phyloP scores from a whole-genome alignment of 1,140 invertebrate genomes.

The Eumaeus atala region DNA sequence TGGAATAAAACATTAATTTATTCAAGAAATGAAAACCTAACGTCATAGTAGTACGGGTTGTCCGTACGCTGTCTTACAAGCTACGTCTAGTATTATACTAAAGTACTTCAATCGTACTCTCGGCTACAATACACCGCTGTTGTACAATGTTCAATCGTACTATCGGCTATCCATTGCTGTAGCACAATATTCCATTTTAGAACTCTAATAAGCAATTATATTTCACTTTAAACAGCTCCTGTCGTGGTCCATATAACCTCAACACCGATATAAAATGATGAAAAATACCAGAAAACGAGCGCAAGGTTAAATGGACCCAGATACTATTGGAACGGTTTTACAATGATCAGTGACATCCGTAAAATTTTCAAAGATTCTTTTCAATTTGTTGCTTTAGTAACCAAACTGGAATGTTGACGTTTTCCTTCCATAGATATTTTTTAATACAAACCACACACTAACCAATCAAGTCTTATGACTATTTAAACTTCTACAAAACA shows the following conservation, averaged over 20 bases:
- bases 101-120: conserved; percentile 10
- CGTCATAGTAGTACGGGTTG: conserved; percentile 9
- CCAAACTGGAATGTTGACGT: conserved; percentile 5
- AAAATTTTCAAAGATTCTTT: no score
- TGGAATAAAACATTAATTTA: conserved; percentile 11
- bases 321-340: no score
- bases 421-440: not conserved
- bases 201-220: not conserved
- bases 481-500: no score
- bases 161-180: not conserved
- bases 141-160: not conserved
- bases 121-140: not conserved
- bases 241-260: no score
- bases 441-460: no score
- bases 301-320: no score
- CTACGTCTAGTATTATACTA: conserved; percentile 7
- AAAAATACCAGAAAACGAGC: no score
- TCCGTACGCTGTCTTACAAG: conserved; percentile 10
- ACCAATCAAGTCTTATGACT: no score
- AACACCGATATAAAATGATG: no score
- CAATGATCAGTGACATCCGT: no score
- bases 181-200: conserved; percentile 2
- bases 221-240: no score
- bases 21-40: conserved; percentile 14
- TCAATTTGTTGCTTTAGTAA: not conserved